Evolutionary conservation across 2,888 invertebrate genomes (phyloP).

Genomic region (Nesidiocoris tenuis): DNA sequence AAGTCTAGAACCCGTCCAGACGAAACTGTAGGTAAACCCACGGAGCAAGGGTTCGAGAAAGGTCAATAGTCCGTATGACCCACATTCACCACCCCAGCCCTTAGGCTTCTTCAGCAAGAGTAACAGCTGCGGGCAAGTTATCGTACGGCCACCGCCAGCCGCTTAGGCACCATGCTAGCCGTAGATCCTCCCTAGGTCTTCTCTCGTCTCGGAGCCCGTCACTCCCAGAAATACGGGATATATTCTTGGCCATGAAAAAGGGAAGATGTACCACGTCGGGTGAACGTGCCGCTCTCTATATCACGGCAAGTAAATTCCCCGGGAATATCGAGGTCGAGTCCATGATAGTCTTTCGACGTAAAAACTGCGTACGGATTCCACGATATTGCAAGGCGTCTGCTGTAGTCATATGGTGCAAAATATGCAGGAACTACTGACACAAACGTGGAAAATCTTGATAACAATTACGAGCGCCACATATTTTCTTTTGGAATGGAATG

Average conservation of each 20-base stretch:
- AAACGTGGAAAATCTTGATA: too few relatives aligned
- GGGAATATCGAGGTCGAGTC: not conserved
- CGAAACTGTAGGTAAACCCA: too few relatives aligned
- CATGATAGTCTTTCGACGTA: too few relatives aligned
- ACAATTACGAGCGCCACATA: too few relatives aligned
- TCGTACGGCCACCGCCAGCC: too few relatives aligned
- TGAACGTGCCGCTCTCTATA: not conserved
- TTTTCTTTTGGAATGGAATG: too few relatives aligned
- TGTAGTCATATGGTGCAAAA: too few relatives aligned
- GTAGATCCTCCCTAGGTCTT: too few relatives aligned
- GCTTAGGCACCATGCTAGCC: slow-evolving; percentile 10
- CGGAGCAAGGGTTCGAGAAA: slow-evolving; percentile 2
- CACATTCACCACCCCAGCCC: slow-evolving; percentile 1
- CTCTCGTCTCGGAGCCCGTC: not conserved
- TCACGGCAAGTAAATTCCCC: not conserved
- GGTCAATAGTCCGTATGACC: slow-evolving; percentile 27
- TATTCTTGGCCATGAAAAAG: not conserved
- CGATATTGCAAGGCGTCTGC: too few relatives aligned
- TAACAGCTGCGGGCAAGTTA: slow-evolving; percentile 24
- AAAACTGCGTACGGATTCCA: too few relatives aligned
- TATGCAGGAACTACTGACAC: too few relatives aligned
- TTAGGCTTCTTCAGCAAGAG: not conserved
- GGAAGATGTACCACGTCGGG: not conserved
- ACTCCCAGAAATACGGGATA: not conserved
- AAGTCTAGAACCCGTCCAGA: not conserved